Evolutionary conservation across 2,888 invertebrate species (phyloP).

Genomic region (Eupithecia tripunctaria): DNA sequence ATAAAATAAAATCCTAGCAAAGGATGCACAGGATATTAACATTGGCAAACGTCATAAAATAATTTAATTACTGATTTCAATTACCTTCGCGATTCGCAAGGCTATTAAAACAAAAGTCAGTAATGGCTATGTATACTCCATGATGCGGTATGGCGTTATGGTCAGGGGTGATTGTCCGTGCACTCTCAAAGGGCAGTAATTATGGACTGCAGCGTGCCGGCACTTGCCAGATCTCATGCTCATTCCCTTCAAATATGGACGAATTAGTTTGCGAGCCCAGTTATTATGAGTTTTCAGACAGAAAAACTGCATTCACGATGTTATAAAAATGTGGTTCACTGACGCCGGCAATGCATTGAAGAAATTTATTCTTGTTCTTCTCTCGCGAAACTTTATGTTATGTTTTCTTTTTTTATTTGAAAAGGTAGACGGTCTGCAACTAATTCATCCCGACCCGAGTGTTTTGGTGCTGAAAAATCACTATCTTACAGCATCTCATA

Average conservation of each 20-base stretch:
- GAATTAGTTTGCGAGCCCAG: not conserved
- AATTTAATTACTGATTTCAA: constrained; percentile 19
- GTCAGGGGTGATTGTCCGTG: constrained; percentile 73
- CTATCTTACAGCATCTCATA: not conserved
- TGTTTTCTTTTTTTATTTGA: not conserved
- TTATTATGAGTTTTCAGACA: not conserved
- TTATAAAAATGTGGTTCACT: not conserved
- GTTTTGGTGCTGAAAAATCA: not conserved
- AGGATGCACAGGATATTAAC: constrained; percentile 1
- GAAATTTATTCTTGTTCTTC: not conserved
- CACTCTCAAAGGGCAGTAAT: constrained; percentile 73
- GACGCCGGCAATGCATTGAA: not conserved
- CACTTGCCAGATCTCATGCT: constrained; percentile 12
- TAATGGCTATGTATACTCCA: constrained; percentile 8
- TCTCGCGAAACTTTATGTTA: not conserved
- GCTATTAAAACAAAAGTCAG: constrained; percentile 59
- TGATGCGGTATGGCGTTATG: constrained; percentile 44
- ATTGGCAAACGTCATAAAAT: not conserved
- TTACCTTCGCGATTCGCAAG: constrained; percentile 51
- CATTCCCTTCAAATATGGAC: constrained; percentile 6
- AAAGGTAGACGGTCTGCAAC: not conserved
- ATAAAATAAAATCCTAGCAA: not conserved
- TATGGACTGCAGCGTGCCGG: constrained; percentile 47
- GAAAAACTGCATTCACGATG: not conserved
- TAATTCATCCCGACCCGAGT: not conserved